Base-by-base conservation (phyloP, 2,797 vertebrate genomes). In the Microctenopoma lineatum region DNA sequence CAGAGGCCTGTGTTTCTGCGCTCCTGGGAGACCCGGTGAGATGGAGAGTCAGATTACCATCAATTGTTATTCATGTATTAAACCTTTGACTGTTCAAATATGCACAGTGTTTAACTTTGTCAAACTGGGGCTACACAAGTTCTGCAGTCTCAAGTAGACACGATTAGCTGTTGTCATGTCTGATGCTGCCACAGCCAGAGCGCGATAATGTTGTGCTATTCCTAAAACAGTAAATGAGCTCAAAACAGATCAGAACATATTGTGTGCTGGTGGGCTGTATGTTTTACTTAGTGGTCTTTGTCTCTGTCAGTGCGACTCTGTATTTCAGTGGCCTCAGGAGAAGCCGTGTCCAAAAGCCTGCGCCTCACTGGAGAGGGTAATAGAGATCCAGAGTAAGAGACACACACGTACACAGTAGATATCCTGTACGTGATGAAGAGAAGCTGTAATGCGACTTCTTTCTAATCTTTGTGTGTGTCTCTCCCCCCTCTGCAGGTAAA, bases 361-460 rank as follows among this genome's bases (percentile, higher is more conserved):
- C 61, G 89, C 96, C 68, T 97, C 97, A 0, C 86, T 98, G 80
- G 97, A 98, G 88, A 95, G 95, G 81, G 96, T 98, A 73, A 97
- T 97, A 32, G 95, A 96, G 91, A 98, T 98, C 89, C 97, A 99
- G 94, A 95, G 97, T 97, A 81, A 94, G 95, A 84, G 7, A 18
- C 25, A 18, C 25, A 34, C 44, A 68, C 46, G 52, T 14, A 70
- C 3, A 36, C 4, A n/a, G 1, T 36, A 26, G 10, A 38, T 13
- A 53, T 13, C 41, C 27, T 29, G 27, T 29, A 4, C 13, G 4
- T 10, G 16, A 1, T 1, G 18, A 41, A 0, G n/a, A 44, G 27
- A 26, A 14, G 14, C 34, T 18, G 0, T 21, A 6, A 2, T 18
- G 4, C n/a, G 32, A 53, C 29, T 4, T 45, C 4, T n/a, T 46